Evolutionary conservation across 2,113 vertebrate species (phyloP).

Genomic region (Eleginops maclovinus): DNA sequence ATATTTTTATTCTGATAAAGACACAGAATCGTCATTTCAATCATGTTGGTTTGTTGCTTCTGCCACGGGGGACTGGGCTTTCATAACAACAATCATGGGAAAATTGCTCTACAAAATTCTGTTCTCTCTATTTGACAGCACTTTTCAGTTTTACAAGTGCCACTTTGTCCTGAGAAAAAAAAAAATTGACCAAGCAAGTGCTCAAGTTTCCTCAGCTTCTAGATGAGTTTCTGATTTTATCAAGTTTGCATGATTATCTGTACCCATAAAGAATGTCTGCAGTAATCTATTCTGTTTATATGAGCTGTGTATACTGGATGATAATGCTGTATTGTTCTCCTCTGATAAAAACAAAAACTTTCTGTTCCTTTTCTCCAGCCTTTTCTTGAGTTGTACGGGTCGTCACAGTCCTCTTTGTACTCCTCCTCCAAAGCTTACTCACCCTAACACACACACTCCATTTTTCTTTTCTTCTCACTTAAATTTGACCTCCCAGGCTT

Average conservation of each 20-base stretch:
- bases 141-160: slow-evolving; percentile 38
- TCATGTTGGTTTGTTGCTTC: slow-evolving; percentile 1
- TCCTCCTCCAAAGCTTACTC: slow-evolving; percentile 25
- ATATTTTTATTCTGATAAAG: background rate
- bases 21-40: background rate
- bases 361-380: slow-evolving; percentile 18
- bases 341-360: slow-evolving; percentile 34
- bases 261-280: slow-evolving; percentile 20
- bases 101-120: background rate
- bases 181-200: slow-evolving; percentile 30
- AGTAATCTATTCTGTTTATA: slow-evolving; percentile 31
- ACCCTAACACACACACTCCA: slow-evolving; percentile 24
- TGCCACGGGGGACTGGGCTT: background rate
- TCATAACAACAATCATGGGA: slow-evolving; percentile 16
- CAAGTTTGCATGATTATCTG: slow-evolving; percentile 48
- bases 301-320: slow-evolving; percentile 22
- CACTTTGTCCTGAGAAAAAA: slow-evolving; percentile 24
- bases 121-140: too few relatives aligned
- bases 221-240: slow-evolving; percentile 20
- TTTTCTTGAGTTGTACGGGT: slow-evolving; percentile 11
- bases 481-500: slow-evolving; percentile 72
- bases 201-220: slow-evolving; percentile 10
- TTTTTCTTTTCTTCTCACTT: slow-evolving; percentile 55
- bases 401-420: slow-evolving; percentile 40
- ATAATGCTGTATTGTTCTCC: slow-evolving; percentile 8